phyloP scores from a whole-genome alignment of 2,888 invertebrate genomes.

The Platypus cylindrus region DNA sequence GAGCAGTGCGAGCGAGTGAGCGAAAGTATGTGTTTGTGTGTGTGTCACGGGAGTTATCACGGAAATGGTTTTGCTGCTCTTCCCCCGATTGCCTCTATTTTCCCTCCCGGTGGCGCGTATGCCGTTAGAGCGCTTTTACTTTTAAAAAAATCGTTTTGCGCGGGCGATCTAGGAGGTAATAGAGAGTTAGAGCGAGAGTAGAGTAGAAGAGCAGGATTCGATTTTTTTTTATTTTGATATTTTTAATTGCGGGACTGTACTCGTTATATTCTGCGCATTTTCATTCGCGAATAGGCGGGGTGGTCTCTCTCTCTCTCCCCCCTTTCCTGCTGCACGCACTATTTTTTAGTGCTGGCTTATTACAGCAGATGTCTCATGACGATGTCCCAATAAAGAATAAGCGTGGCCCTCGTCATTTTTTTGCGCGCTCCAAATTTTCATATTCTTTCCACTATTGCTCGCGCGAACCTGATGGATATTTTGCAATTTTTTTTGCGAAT shows the following conservation, averaged over 20 bases:
- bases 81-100: neutral
- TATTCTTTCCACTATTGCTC: constrained; percentile 26
- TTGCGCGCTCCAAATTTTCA: constrained; percentile 38
- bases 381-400: constrained; percentile 40
- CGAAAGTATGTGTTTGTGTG: constrained; percentile 13
- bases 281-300: constrained; percentile 38
- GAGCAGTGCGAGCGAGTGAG: constrained; percentile 9
- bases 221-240: constrained; percentile 40
- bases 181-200: constrained; percentile 17
- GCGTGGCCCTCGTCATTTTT: constrained; percentile 31
- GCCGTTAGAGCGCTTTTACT: constrained; percentile 13
- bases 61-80: constrained; percentile 1
- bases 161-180: constrained; percentile 14
- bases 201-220: constrained; percentile 22
- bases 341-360: constrained; percentile 52
- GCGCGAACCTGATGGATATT: constrained; percentile 22
- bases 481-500: constrained; percentile 8
- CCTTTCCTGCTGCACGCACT: constrained; percentile 37
- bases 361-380: constrained; percentile 52
- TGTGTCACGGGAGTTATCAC: neutral
- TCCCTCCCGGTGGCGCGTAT: neutral
- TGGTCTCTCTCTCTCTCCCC: constrained; percentile 20
- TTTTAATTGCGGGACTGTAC: constrained; percentile 45
- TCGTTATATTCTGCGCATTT: constrained; percentile 49
- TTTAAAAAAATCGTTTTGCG: constrained; percentile 16